Conservation (phyloP, 2,113 vertebrate genomes). For the Excalfactoria chinensis region DNA sequence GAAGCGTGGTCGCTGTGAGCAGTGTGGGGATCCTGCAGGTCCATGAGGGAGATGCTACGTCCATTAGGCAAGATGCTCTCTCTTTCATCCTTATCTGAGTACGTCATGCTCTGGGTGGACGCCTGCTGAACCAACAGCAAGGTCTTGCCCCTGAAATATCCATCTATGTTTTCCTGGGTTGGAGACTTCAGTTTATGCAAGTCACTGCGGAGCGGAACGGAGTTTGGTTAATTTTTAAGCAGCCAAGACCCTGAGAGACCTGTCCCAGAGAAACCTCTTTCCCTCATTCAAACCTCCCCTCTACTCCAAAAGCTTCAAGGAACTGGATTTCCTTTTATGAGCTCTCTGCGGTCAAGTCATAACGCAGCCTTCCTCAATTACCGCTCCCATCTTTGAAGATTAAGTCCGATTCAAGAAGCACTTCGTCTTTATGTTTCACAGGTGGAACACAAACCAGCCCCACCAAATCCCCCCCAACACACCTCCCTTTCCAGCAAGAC, state of each 20-base stretch:
- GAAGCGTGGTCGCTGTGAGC: constrained; percentile 61
- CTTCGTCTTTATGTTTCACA: background rate
- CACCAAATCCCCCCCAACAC: background rate
- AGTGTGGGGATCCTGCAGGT: constrained; percentile 88
- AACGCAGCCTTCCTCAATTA: constrained; percentile 52
- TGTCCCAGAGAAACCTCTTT: constrained; percentile 15
- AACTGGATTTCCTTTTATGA: constrained; percentile 47
- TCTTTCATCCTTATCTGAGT: constrained; percentile 86
- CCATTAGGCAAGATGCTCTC: constrained; percentile 84
- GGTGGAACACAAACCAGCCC: background rate
- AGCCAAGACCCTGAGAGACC: background rate
- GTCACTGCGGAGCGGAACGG: constrained; percentile 78
- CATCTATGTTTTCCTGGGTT: constrained; percentile 80
- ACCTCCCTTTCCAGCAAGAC: background rate
- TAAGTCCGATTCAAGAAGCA: background rate
- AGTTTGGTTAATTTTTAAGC: constrained; percentile 46
- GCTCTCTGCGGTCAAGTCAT: constrained; percentile 41
- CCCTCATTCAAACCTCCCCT: constrained; percentile 28
- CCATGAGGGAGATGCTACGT: constrained; percentile 93
- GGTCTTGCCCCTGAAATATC: constrained; percentile 80
- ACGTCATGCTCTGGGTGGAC: constrained; percentile 84
- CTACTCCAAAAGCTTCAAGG: background rate
- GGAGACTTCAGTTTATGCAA: constrained; percentile 84
- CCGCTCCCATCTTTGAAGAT: constrained; percentile 15
- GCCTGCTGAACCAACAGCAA: constrained; percentile 84